These are phyloP conservation scores for Parnassius glacialis DNA, from an alignment of 2,888 invertebrate species.

Conservation along the genomic window DNA sequence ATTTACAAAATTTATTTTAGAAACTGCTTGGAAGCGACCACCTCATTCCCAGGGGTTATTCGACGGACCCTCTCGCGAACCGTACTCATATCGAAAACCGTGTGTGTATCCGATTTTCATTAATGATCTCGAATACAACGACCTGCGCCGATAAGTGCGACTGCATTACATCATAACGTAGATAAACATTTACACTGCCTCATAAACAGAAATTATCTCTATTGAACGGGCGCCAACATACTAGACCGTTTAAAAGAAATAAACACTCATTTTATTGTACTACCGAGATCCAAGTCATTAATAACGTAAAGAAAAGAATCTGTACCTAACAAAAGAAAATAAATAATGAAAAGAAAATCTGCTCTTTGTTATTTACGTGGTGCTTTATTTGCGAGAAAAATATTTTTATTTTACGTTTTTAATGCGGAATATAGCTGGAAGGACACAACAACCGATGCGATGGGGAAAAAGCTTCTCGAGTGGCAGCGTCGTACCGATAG, in stretches of 20 bases:
- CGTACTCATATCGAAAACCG: conserved; percentile 6
- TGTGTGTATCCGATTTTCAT: conserved; percentile 12
- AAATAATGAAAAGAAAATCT: conserved; percentile 38
- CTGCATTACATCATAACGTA: conserved; percentile 9
- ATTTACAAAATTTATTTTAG: no score
- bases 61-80: conserved; percentile 29
- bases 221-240: conserved; percentile 36
- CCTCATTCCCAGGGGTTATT: no score
- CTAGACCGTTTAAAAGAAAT: conserved; percentile 47
- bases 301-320: conserved; percentile 45
- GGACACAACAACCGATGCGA: no score
- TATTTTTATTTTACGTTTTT: conserved; percentile 11
- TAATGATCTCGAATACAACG: conserved; percentile 17
- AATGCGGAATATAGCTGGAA: neutral
- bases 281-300: conserved; percentile 50
- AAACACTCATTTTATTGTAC: conserved; percentile 50
- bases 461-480: no score
- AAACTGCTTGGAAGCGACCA: no score
- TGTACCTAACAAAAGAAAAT: conserved; percentile 36
- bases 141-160: conserved; percentile 5
- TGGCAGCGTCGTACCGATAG: no score
- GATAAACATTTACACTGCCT: neutral
- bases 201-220: conserved; percentile 27
- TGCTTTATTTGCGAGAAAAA: conserved; percentile 12
- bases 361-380: conserved; percentile 23